Evolutionary conservation across 2,888 invertebrate species (phyloP), one percentile per base, ranked within the genome.

Genomic region (Ecliptopera silaceata): DNA sequence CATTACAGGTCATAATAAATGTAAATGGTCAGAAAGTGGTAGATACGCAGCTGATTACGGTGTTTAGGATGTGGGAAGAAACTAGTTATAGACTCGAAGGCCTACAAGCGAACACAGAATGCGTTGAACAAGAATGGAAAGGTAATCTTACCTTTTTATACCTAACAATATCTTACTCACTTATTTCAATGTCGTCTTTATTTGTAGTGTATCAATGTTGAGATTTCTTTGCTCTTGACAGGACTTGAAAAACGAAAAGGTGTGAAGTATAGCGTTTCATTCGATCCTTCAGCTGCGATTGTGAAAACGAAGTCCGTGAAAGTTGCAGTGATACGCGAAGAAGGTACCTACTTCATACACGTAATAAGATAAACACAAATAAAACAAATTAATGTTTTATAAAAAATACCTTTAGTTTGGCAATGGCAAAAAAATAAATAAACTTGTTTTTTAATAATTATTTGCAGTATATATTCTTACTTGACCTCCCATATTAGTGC

Each of bases 241-340:
- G 92, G 93, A 10, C 89, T 97, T 13, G 91, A 92, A 44, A 89
- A 91, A 43, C 93, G 98, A 59, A 94, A 92, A 49, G 94, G 94
- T 1, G 97, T 96, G 0, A 92, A 91, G 17, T 98, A 97, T 76
- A 92, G 92, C 18, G 92, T 96, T 0, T 94, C 94, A 0, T 96
- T 95, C 65, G 93, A 96, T 75, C 94, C 95, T 0, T 93, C 95
- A 59, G 74, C 85, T 0, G 88, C 91, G 42, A 78, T 92, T 39
- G 70, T 88, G 1, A 83, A 89, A 56, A 82, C 84, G 1, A 86
- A 85, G 36, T 91, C 93, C 0, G 87, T 94, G n/a, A 88, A 90
- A 56, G 97, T 99, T 0, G 99, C 98, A 4, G 97, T 99, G 1
- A 89, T 99, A 42, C 93, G 99, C 38, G 99, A 99, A 88, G 99